Percentiles rank a stretch among this genome's conserved stretches.
Evolutionary conservation across 2,113 vertebrate species (phyloP).

Genomic region (Origma solitaria): DNA sequence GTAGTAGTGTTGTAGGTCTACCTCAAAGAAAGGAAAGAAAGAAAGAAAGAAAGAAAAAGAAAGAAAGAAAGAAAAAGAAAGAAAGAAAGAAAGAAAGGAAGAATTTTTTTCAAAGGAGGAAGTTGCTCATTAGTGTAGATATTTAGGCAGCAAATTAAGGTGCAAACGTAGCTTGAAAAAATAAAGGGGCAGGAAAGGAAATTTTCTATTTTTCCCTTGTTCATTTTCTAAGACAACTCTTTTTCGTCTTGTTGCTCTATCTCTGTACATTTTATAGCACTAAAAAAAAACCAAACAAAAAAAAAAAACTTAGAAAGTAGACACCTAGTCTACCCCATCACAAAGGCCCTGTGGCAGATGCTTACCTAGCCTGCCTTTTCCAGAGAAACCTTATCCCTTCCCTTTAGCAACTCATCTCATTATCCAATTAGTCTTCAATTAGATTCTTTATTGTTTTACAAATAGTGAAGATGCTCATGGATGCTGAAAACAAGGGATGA

Average conservation of each 20-base stretch:
- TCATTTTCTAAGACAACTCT: not conserved
- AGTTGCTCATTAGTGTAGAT: not conserved
- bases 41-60: too few relatives aligned
- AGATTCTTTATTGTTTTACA: not conserved
- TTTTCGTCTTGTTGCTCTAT: not conserved
- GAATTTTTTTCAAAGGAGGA: not conserved
- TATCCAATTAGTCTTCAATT: not conserved
- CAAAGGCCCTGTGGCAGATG: not conserved
- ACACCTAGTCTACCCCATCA: too few relatives aligned
- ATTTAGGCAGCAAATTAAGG: not conserved
- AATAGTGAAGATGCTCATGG: not conserved
- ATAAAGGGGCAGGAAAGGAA: not conserved
- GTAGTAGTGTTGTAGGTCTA: not conserved
- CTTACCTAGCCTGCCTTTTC: not conserved
- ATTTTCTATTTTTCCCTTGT: not conserved
- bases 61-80: too few relatives aligned
- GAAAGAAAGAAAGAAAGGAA: not conserved
- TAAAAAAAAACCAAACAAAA: not conserved
- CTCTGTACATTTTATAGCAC: not conserved
- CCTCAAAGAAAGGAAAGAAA: too few relatives aligned
- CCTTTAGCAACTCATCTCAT: not conserved
- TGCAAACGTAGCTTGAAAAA: not conserved
- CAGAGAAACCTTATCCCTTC: not conserved
- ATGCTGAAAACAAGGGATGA: not conserved
- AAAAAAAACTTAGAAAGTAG: not conserved